Percentiles rank a stretch among this genome's conserved stretches.
phyloP scores from a whole-genome alignment of 1,140 invertebrate species.

The Calephelis virginiensis region DNA sequence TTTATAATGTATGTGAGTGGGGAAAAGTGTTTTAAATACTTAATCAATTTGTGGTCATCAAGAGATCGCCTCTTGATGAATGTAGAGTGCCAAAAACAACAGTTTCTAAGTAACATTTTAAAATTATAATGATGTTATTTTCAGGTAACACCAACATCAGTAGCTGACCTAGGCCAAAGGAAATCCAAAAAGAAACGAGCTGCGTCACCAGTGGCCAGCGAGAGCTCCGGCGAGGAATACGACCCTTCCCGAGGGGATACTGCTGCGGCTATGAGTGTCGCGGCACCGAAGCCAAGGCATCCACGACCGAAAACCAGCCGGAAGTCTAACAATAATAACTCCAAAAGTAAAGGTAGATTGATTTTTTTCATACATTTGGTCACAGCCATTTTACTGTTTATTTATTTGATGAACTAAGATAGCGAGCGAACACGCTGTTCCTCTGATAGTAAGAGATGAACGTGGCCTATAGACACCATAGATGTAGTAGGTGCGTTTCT shows the following conservation, averaged over 20 bases:
- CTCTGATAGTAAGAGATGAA: too few species aligned
- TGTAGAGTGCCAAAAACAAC: too few species aligned
- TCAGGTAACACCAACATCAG: conserved; percentile 55
- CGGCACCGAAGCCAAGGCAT: conserved; percentile 56
- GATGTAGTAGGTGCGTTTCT: too few species aligned
- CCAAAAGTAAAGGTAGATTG: conserved; percentile 62
- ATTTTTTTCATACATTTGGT: too few species aligned
- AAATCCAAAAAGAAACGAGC: conserved; percentile 69
- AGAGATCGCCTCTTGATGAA: too few species aligned
- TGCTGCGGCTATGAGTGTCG: conserved; percentile 57
- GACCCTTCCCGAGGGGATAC: conserved; percentile 60
- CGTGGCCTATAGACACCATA: too few species aligned
- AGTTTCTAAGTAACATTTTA: not conserved
- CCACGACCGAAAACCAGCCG: conserved; percentile 41
- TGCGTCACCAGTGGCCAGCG: conserved; percentile 58
- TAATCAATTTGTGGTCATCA: too few species aligned
- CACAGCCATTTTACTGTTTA: too few species aligned
- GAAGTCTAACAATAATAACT: conserved; percentile 59
- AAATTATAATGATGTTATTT: conserved; percentile 22
- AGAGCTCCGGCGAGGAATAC: conserved; percentile 74
- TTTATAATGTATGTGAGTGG: too few species aligned
- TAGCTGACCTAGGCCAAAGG: conserved; percentile 58
- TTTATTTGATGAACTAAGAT: too few species aligned
- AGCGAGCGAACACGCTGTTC: too few species aligned
- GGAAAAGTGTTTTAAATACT: too few species aligned